These are phyloP conservation scores for Oncorhynchus kisutch DNA, from an alignment of 2,113 vertebrate genomes.

Conservation along the genomic window DNA sequence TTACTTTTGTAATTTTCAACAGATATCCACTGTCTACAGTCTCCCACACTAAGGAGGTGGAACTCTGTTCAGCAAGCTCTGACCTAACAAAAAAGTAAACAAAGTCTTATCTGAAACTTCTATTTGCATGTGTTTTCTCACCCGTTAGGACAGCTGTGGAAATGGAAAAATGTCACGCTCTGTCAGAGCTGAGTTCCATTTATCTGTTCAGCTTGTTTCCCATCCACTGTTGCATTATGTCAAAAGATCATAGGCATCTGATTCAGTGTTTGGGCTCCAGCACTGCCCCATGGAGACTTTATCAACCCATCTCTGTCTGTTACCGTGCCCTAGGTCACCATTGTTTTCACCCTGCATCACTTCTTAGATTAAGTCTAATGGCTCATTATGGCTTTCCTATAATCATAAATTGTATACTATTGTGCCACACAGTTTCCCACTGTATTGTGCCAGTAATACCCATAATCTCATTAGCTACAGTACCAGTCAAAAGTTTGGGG, in stretches of 20 bases:
- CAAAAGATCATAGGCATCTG: slow-evolving; percentile 9
- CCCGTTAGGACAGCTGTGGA: not conserved
- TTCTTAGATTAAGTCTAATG: slow-evolving; percentile 20
- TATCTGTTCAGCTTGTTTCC: slow-evolving; percentile 26
- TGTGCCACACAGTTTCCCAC: not conserved
- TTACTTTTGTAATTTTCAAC: too few species aligned
- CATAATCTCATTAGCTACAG: not conserved
- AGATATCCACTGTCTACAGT: too few species aligned
- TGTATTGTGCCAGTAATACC: not conserved
- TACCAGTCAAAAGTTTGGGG: too few species aligned
- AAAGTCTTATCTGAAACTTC: not conserved
- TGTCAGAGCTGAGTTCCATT: slow-evolving; percentile 2
- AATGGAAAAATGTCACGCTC: slow-evolving; percentile 15
- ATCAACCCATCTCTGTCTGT: not conserved
- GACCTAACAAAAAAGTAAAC: not conserved
- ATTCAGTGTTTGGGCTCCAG: not conserved
- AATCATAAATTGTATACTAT: not conserved
- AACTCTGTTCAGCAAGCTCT: not conserved
- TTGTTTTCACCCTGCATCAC: slow-evolving; percentile 26
- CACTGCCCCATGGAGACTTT: slow-evolving; percentile 18
- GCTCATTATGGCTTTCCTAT: not conserved
- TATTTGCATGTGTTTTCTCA: slow-evolving; percentile 50
- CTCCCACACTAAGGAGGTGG: too few species aligned
- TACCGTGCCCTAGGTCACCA: slow-evolving; percentile 3
- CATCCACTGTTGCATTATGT: not conserved